Base-by-base conservation (phyloP, 2,888 invertebrate genomes). In the Galeruca laticollis region DNA sequence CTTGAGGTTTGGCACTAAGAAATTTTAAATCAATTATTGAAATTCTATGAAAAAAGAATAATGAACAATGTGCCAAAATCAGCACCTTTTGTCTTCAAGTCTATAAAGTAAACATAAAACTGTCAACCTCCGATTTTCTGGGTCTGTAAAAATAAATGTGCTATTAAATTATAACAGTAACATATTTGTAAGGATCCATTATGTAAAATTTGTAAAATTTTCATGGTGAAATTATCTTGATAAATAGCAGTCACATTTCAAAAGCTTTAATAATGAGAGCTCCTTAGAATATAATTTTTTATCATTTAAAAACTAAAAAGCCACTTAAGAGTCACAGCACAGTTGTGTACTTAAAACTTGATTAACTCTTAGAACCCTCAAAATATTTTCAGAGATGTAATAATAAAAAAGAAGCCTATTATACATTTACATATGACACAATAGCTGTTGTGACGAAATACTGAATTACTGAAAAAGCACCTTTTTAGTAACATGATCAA, bases 301-400 rank as follows among this genome's bases (percentile, higher is more conserved):
- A 79, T 77, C 80, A 83, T 84, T 85, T 85, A 85, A 84, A 86
- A 86, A 86, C 86, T 86, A 86, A 86, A 87, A 87, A 87, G 87
- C 87, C 87, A 87, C 87, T 87, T 86, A 86, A 86, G 85, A 86
- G 86, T 87, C 87, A 87, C 87, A 87, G 87, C 87, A 87, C 87
- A 87, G 87, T 87, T 86, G 86, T 86, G 86, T 86, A 86, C 86
- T 86, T 84, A 75, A 75, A 73, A 74, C 82, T 83, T 84, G 81
- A 80, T 83, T 78, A 79, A 79, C 76, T 73, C 79, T 73, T 69
- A 69, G 65, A 78, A 79, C 77, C 78, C 75, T 75, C 77, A 78
- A 66, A 57, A 64, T 60, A 43, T 52, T 40, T 31, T 60, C 69
- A 76, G 72, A 71, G 75, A 75, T 76, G 71, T 72, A 40, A 63